Conservation (phyloP, 2,888 invertebrate genomes). For the Philhelius pedissequus region DNA sequence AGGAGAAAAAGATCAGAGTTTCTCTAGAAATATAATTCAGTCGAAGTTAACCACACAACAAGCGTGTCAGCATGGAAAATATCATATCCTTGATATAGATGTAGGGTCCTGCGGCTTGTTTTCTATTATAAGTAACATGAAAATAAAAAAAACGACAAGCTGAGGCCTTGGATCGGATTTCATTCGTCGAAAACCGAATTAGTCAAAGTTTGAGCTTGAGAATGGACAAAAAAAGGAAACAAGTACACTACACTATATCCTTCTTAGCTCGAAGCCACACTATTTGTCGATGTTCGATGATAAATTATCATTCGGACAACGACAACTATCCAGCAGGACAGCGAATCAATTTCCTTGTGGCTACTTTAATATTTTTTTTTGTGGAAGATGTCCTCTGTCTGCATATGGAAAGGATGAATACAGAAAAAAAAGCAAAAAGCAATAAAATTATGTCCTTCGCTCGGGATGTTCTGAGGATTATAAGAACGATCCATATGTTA, state of each 20-base stretch:
- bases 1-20: neutral
- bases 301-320: slow-evolving; percentile 50
- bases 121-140: slow-evolving; percentile 1
- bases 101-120: slow-evolving; percentile 2
- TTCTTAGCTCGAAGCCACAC: slow-evolving; percentile 23
- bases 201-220: slow-evolving; percentile 6
- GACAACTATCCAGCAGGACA: neutral
- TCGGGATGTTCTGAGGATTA: neutral
- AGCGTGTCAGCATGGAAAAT: neutral
- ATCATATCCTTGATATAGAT: slow-evolving; percentile 43
- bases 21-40: neutral
- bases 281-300: slow-evolving; percentile 34
- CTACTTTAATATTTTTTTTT: slow-evolving; percentile 20
- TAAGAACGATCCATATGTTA: slow-evolving; percentile 35
- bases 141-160: slow-evolving; percentile 12
- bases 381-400: slow-evolving; percentile 20
- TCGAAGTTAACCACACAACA: slow-evolving; percentile 35
- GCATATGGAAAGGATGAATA: slow-evolving; percentile 2
- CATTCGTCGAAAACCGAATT: slow-evolving; percentile 21
- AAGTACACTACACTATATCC: slow-evolving; percentile 32
- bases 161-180: slow-evolving; percentile 37
- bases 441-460: slow-evolving; percentile 21
- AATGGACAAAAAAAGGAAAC: slow-evolving; percentile 12
- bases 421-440: neutral
- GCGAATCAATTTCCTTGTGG: slow-evolving; percentile 50